Evolutionary conservation across 1,140 invertebrate genomes (phyloP).

Genomic region (Watersipora subatra): DNA sequence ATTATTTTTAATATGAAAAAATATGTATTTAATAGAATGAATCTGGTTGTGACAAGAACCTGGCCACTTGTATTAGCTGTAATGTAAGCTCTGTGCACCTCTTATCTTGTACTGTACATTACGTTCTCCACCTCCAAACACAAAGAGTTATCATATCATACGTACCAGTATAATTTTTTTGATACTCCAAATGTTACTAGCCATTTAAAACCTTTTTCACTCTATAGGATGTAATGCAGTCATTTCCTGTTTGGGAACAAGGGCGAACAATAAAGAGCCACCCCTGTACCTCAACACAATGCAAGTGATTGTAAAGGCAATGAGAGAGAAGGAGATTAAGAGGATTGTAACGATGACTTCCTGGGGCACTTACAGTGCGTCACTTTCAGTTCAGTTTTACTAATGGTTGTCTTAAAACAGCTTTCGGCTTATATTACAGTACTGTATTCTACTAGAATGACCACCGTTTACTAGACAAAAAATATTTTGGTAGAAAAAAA

Average conservation of each 20-base stretch:
- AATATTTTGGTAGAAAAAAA: neutral
- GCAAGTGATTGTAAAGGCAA: slow-evolving; percentile 17
- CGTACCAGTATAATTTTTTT: no score
- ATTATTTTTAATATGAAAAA: no score
- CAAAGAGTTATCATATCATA: no score
- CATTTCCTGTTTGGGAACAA: slow-evolving; percentile 21
- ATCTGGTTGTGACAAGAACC: no score
- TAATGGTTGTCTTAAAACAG: neutral
- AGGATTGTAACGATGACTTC: slow-evolving; percentile 19
- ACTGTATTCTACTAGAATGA: neutral
- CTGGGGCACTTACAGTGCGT: slow-evolving; percentile 13
- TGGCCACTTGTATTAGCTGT: no score
- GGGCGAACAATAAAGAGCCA: slow-evolving; percentile 6
- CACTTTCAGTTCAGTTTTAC: neutral
- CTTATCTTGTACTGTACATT: slow-evolving; percentile 8
- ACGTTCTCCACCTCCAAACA: neutral
- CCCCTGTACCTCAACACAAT: slow-evolving; percentile 22
- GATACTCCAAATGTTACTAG: no score
- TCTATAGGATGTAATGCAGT: slow-evolving; percentile 18
- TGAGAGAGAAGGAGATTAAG: slow-evolving; percentile 15
- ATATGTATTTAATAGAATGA: no score
- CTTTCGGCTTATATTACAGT: neutral
- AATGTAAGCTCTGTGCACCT: slow-evolving; percentile 16
- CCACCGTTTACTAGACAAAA: neutral
- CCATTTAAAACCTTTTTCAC: no score